Conservation (phyloP, 1,140 invertebrate species). For the Drosophila jambulina region DNA sequence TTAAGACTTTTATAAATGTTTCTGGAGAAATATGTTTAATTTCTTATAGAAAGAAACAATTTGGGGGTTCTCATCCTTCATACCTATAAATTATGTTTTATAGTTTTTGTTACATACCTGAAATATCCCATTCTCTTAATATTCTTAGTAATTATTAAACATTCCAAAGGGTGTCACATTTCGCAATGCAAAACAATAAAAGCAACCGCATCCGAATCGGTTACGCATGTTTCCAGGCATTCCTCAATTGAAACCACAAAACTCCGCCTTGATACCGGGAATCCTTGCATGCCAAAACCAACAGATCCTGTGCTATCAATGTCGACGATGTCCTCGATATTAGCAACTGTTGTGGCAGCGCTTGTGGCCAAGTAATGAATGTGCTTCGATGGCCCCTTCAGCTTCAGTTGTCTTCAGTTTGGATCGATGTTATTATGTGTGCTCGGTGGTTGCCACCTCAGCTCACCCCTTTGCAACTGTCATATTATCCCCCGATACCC, state of each 20-base stretch:
- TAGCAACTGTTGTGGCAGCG: constrained; percentile 39
- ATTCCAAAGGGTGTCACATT: neutral
- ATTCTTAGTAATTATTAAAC: neutral
- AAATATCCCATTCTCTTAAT: neutral
- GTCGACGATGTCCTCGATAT: constrained; percentile 30
- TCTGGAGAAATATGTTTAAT: no score
- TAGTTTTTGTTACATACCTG: no score
- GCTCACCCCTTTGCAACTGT: neutral
- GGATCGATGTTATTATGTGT: constrained; percentile 58
- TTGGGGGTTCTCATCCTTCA: neutral
- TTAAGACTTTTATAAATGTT: no score
- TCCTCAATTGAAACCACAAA: neutral
- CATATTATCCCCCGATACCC: neutral
- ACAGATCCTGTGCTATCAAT: constrained; percentile 12
- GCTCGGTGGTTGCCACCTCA: constrained; percentile 30
- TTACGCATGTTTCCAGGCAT: neutral
- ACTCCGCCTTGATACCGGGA: neutral
- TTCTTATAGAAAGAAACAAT: no score
- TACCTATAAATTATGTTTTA: no score
- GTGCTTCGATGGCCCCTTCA: constrained; percentile 37
- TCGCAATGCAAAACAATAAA: neutral
- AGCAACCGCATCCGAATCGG: neutral
- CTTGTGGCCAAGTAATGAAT: constrained; percentile 69
- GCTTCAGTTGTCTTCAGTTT: constrained; percentile 37
- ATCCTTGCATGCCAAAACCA: neutral